phyloP scores from a whole-genome alignment of 2,888 invertebrate genomes.

The Villa cingulata region DNA sequence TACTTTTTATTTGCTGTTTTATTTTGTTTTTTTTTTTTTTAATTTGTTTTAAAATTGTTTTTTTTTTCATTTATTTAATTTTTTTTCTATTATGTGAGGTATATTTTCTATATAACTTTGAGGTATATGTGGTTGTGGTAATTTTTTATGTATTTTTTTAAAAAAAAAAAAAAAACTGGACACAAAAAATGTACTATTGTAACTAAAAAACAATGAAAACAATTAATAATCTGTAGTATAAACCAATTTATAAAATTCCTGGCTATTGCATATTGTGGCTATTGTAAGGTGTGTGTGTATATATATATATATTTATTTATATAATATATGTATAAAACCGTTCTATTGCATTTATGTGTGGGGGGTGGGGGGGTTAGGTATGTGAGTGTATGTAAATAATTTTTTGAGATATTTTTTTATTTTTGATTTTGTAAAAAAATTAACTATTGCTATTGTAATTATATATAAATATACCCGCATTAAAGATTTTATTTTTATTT shows the following conservation, averaged over 20 bases:
- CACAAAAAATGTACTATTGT: too few relatives aligned
- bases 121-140: neutral
- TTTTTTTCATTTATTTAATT: neutral
- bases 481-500: constrained; percentile 10
- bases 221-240: too few relatives aligned
- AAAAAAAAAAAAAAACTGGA: neutral
- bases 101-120: neutral
- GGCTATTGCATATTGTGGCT: constrained; percentile 35
- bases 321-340: constrained; percentile 28
- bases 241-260: constrained; percentile 19
- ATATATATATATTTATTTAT: constrained; percentile 28
- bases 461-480: constrained; percentile 17
- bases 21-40: too few relatives aligned
- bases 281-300: constrained; percentile 29
- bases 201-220: too few relatives aligned
- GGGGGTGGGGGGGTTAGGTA: constrained; percentile 10
- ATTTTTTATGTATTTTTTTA: too few relatives aligned
- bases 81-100: neutral
- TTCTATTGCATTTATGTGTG: constrained; percentile 13
- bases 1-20: too few relatives aligned
- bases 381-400: constrained; percentile 29
- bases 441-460: constrained; percentile 15
- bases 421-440: constrained; percentile 14
- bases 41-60: too few relatives aligned
- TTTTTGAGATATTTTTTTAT: constrained; percentile 7